Percentiles rank a stretch among this genome's conserved stretches.
Evolutionary conservation across 2,113 vertebrate genomes (phyloP).

Genomic region (Salvator merianae): DNA sequence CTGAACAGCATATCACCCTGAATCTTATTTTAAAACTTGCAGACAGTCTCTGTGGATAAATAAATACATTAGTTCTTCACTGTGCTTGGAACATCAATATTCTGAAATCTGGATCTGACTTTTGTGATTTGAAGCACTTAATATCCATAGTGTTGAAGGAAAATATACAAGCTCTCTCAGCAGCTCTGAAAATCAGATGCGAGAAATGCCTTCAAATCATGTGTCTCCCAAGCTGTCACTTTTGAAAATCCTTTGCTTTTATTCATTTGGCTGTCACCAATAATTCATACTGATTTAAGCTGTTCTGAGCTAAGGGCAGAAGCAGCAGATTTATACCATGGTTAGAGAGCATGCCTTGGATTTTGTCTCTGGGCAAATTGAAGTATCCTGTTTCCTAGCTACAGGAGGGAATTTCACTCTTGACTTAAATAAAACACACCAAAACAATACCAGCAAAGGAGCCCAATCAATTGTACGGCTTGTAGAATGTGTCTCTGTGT

Average conservation of each 20-base stretch:
- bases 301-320: not conserved
- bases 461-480: constrained; percentile 45
- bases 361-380: not conserved
- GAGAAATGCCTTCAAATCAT: not conserved
- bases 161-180: not conserved
- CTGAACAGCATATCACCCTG: not conserved
- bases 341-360: not conserved
- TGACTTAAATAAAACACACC: constrained; percentile 32
- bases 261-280: not conserved
- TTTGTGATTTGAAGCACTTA: not conserved
- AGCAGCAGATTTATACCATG: constrained; percentile 13
- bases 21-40: not conserved
- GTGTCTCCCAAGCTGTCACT: not conserved
- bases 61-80: not conserved
- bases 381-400: constrained; percentile 40
- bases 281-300: constrained; percentile 10
- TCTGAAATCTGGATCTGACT: not conserved
- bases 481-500: constrained; percentile 51
- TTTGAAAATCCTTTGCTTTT: constrained; percentile 26
- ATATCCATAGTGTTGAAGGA: accelerated
- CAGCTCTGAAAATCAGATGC: not conserved
- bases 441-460: constrained; percentile 41
- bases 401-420: constrained; percentile 25
- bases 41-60: not conserved
- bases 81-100: constrained; percentile 13